A percentile compares a stretch with the other conserved stretches of the same genome.
Evolutionary conservation across 35 echinoderm and acorn worm species (phyloP).

Genomic region (Chiridota heheva): DNA sequence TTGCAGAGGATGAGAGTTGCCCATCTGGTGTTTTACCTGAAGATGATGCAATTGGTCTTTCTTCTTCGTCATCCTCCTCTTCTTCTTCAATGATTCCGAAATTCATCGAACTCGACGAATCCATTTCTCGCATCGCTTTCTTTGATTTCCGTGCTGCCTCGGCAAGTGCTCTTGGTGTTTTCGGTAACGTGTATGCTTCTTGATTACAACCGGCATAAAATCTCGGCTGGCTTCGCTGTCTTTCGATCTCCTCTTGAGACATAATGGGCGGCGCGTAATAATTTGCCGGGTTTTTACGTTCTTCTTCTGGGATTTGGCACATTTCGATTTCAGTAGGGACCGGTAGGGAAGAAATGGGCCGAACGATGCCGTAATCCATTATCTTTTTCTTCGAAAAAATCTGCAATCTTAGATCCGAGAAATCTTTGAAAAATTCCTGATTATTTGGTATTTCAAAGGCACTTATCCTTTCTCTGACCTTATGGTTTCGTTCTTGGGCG

Average conservation of each 20-base stretch:
- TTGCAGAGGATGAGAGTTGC: neutral
- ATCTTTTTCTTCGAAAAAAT: constrained; percentile 52
- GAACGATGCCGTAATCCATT: neutral
- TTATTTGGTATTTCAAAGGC: constrained; percentile 64
- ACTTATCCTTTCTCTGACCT: constrained; percentile 32
- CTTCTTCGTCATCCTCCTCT: constrained; percentile 1
- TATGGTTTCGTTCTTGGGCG: constrained; percentile 12
- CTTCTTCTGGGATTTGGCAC: constrained; percentile 39
- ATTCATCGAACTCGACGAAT: neutral
- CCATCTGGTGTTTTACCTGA: neutral
- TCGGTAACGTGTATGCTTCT: constrained; percentile 62
- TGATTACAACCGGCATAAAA: constrained; percentile 70
- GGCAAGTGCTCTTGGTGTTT: constrained; percentile 27
- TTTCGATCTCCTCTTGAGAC: constrained; percentile 53
- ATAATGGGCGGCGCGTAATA: constrained; percentile 65
- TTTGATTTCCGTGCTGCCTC: constrained; percentile 16
- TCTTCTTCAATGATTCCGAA: constrained; percentile 31
- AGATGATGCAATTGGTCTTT: neutral
- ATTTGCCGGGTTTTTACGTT: constrained; percentile 73
- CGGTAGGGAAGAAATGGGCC: neutral
- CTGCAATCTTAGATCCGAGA: constrained; percentile 66
- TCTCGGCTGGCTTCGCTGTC: constrained; percentile 72
- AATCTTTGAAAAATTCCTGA: constrained; percentile 61
- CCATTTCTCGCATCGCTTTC: neutral
- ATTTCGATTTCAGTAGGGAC: constrained; percentile 58